Conservation (phyloP, 2,113 vertebrate genomes). For the Oxygymnocypris stewartii region DNA sequence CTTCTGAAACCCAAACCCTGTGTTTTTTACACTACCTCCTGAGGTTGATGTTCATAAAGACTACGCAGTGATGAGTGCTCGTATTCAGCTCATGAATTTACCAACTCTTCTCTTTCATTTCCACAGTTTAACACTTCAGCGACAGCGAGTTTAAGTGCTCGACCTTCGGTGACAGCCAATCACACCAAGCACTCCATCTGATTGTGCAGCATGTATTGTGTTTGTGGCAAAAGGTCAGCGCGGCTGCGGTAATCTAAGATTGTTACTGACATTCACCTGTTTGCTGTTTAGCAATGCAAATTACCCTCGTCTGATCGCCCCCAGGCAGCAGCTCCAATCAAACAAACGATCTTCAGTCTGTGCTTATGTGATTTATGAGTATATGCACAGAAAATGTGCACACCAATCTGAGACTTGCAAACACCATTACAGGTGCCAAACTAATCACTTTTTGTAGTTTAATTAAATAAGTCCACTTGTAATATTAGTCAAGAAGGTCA, state of each 20-base stretch:
- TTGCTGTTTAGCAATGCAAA: conserved; percentile 17
- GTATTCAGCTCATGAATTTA: background rate
- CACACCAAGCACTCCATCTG: background rate
- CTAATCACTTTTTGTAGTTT: background rate
- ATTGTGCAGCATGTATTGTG: background rate
- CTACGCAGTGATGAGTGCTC: background rate
- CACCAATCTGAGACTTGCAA: background rate
- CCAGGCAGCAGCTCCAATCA: background rate
- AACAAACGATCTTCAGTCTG: too few relatives aligned
- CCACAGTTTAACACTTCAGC: background rate
- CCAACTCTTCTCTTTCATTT: background rate
- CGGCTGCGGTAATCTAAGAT: background rate
- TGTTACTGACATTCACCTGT: background rate
- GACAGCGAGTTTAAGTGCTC: background rate
- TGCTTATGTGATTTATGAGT: too few relatives aligned
- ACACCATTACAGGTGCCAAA: background rate
- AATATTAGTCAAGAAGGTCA: background rate
- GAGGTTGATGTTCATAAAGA: too few relatives aligned
- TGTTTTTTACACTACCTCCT: background rate
- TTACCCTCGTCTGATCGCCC: background rate
- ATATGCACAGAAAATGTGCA: background rate
- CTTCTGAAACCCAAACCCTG: background rate
- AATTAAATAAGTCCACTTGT: background rate
- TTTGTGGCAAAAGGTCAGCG: background rate
- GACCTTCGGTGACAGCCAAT: background rate